Conservation (phyloP, 2,113 vertebrate genomes). For the Centropristis striata region DNA sequence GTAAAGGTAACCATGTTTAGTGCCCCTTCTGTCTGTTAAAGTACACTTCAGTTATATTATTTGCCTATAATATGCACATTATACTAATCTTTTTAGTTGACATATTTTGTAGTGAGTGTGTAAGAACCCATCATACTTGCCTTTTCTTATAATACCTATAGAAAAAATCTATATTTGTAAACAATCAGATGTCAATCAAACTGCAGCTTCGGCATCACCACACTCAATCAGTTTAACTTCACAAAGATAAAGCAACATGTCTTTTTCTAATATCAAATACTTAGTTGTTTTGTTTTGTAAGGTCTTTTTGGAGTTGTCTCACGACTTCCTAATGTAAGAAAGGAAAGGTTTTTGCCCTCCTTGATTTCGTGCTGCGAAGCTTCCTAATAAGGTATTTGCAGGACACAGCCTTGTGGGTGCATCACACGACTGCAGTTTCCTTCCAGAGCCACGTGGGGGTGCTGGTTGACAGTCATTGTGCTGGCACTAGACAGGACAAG, state of each 20-base stretch:
- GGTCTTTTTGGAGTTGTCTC: not conserved
- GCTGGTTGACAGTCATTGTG: conserved; percentile 25
- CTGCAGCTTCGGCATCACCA: not conserved
- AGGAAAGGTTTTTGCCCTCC: conserved; percentile 18
- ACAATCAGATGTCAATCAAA: not conserved
- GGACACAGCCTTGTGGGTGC: conserved; percentile 24
- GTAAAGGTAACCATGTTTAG: not conserved
- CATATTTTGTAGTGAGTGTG: not conserved
- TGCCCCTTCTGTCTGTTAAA: not conserved
- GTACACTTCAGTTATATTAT: not conserved
- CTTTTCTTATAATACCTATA: not conserved
- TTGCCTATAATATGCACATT: not conserved
- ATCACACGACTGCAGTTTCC: conserved; percentile 32
- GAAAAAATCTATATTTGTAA: not conserved
- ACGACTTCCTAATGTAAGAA: not conserved
- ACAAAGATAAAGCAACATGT: not conserved
- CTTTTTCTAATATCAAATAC: not conserved
- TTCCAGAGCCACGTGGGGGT: conserved; percentile 13
- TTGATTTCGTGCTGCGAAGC: not conserved
- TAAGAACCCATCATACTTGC: not conserved
- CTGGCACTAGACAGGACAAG: not conserved
- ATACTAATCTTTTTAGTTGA: not conserved
- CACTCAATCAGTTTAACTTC: not conserved
- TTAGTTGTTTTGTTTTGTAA: not conserved
- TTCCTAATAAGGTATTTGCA: conserved; percentile 62